Base-by-base conservation (phyloP, 2,888 invertebrate species). In the Griposia aprilina region DNA sequence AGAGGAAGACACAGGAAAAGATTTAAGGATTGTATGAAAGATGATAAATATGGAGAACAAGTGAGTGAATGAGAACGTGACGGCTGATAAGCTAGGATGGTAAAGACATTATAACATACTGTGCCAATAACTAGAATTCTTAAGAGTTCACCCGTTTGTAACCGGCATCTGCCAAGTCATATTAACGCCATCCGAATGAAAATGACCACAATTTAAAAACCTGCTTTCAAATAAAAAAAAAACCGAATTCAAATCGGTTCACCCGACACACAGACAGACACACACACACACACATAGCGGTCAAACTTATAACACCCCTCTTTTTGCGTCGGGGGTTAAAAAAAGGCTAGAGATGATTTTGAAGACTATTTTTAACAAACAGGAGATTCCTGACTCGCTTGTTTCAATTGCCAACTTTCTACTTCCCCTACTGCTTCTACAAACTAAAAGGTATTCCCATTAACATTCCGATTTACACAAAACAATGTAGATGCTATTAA, bases 401-500 rank as follows among this genome's bases (percentile, higher is more conserved):
- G 26, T 26, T 52, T 57, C 20, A 17, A 23, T 45, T 45, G 57
- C 50, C 30, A 76, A 79, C n/a, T 59, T 10, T 13, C 20, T 7
- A 45, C n/a, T 66, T 67, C 23, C 10, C 20, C n/a, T 30, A 45
- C n/a, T 23, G 17, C 8, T 13, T 59, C 13, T 23, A 79, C 52
- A 48, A 52, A 67, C 57, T 26, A 62, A 71, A 50, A 62, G 59
- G 48, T 57, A 82, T 76, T 82, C 48, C 65, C 60, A 76, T 85
- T 77, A 78, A 57, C 57, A 84, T 79, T 68, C 70, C 63, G 36
- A 84, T 73, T 73, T 30, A 73, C 83, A 73, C 79, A 74, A 80
- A 84, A 80, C 81, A 86, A 84, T 84, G 84, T 74, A 76, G 84
- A 84, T 87, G 52, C 30, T 87, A 84, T 87, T 84, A 84, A 76